Base-by-base conservation (phyloP, 2,888 invertebrate species). In the Aphidius colemani region DNA sequence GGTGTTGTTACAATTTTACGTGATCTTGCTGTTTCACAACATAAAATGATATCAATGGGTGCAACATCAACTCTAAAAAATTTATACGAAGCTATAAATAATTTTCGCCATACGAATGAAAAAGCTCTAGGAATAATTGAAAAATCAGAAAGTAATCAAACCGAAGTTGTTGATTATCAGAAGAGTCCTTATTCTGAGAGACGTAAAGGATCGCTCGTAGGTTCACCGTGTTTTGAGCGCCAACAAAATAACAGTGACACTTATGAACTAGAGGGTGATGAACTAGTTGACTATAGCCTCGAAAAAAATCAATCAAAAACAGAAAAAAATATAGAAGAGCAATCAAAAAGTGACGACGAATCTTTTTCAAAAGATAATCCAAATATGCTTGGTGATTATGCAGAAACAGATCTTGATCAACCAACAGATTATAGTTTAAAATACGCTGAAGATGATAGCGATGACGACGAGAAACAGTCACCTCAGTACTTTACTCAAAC, bases 1-100 rank as follows among this genome's bases (percentile, higher is more conserved):
- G 95, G 93, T 1, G 94, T 94, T 0, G 93, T 95, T 7, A 90
- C 91, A 1, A 94, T 95, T 93, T 84, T 96, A 55, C 87, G 94
- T 49, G 94, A 93, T 75, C 85, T 97, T 11, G 93, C 95, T 64
- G 93, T 96, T 83, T 96, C 96, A 0, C 95, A 96, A 80, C 96
- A 97, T 78, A 94, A 95, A 81, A 93, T 95, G 92, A 96, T 97
- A 70, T 93, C 95, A 0, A 94, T 94, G 88, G 96, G 96, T 53
- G 94, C 95, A 48, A 91, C 93, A 64, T 94, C 95, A 13, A 95
- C 96, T 3, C 84, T 97, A 53, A 95, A 95, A 81, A 96, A 96
- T 84, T 84, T 97, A 60, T 85, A 96, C 7, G 90, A 92, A 73
- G 93, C 92, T 10, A 87, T 89, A 46, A 57, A 11, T 57, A 10